These are phyloP conservation scores for Hypercompe scribonia DNA, from an alignment of 2,888 invertebrate genomes.

Conservation along the genomic window DNA sequence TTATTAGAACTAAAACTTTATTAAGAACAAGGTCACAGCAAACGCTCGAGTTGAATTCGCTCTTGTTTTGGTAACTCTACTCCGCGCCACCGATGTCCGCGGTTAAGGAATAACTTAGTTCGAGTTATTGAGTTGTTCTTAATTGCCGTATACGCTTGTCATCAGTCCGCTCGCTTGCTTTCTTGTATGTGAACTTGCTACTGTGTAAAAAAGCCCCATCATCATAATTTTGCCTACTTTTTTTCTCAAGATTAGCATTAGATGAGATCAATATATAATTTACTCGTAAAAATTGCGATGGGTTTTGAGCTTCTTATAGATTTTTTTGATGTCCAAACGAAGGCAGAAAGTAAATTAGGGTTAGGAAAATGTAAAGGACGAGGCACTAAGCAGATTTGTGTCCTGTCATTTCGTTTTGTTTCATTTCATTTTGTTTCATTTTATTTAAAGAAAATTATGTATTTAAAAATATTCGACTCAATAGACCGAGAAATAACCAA, in stretches of 20 bases:
- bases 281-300: too few species aligned
- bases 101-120: constrained; percentile 1
- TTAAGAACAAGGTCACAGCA: neutral
- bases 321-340: too few species aligned
- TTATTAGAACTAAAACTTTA: neutral
- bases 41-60: neutral
- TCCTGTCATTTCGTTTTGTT: too few species aligned
- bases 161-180: neutral
- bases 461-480: too few species aligned
- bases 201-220: neutral
- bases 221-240: neutral
- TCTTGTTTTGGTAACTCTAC: neutral
- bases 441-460: too few species aligned
- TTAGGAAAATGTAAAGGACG: too few species aligned
- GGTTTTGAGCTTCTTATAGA: too few species aligned
- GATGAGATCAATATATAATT: too few species aligned
- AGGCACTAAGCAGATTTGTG: too few species aligned
- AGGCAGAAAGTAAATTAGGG: too few species aligned
- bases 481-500: neutral
- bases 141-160: neutral
- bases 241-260: too few species aligned
- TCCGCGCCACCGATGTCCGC: neutral
- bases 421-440: neutral
- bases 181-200: neutral
- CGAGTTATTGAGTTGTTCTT: neutral